Base-by-base conservation (phyloP, 2,888 invertebrate species). In the Chouioia cunea region DNA sequence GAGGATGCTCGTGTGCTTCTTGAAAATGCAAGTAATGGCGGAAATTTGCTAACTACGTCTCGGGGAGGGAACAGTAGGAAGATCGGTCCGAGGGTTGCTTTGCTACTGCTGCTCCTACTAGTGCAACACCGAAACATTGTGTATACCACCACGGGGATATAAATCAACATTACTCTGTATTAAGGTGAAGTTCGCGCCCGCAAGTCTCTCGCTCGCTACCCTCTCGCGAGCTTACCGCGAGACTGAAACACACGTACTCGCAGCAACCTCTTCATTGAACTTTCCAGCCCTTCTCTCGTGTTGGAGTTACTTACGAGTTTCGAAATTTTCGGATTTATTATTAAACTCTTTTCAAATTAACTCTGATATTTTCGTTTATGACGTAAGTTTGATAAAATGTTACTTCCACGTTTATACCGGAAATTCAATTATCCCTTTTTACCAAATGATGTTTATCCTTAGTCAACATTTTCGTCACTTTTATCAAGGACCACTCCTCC, bases 161-260 rank as follows among this genome's bases (percentile, higher is more conserved):
- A 83, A 85, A 84, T 85, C 85, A 84, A 82, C 84, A 85, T 85
- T 85, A 85, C 81, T 82, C 82, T 82, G 83, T 81, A 84, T 85
- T 85, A 84, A 81, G 79, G 80, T 78, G 78, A 80, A 83, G 81
- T 83, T 84, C 56, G 58, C 44, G 66, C 53, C 50, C 23, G 44
- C 59, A 36, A 52, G 27, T 57, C 23, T 54, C 53, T 43, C 43
- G 20, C 23, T 27, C 22, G 2, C 59, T 60, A n/a, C 44, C 15
- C 10, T n/a, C 15, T 57, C 43, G 60, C 52, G 63, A 52, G 50
- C 53, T 53, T 64, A 54, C 36, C 66, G 27, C 52, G n/a, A 43
- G 59, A 59, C 23, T 46, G 46, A 68, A 72, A 72, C 36, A 10
- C 52, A 56, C 48, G 44, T 50, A 60, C 65, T 56, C 57, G 47